Evolutionary conservation across 2,797 vertebrate genomes (phyloP).

Genomic region (Crax fasciolata): DNA sequence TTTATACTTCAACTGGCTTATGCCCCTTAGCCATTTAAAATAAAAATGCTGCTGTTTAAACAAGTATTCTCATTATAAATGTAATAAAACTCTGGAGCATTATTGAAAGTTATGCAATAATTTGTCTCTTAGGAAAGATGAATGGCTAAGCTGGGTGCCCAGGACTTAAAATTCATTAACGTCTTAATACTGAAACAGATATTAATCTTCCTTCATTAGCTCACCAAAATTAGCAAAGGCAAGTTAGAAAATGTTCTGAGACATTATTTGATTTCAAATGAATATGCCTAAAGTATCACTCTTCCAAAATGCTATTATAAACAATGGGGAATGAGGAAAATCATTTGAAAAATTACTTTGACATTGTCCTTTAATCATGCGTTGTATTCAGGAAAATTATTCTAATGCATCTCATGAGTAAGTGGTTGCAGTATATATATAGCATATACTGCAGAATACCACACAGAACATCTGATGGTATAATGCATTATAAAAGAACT

Average conservation of each 20-base stretch:
- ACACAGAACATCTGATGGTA: not conserved
- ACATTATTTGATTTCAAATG: conserved; percentile 55
- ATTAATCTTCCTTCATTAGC: conserved; percentile 81
- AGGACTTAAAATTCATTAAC: conserved; percentile 89
- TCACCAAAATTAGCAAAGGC: conserved; percentile 70
- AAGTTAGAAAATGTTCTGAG: conserved; percentile 66
- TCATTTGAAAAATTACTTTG: conserved; percentile 55
- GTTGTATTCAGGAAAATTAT: conserved; percentile 55
- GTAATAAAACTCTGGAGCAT: conserved; percentile 80
- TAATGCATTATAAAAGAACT: not conserved
- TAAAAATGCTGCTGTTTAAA: conserved; percentile 67
- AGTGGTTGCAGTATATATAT: conserved; percentile 29
- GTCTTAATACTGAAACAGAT: conserved; percentile 88
- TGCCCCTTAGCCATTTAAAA: conserved; percentile 45
- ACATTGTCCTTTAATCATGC: conserved; percentile 63
- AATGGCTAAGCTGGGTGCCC: conserved; percentile 85
- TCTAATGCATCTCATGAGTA: conserved; percentile 30
- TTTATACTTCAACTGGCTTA: conserved; percentile 48
- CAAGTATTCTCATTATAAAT: conserved; percentile 63
- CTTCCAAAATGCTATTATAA: conserved; percentile 55
- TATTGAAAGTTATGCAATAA: conserved; percentile 91
- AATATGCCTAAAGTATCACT: conserved; percentile 43
- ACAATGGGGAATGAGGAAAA: conserved; percentile 40
- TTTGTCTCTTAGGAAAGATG: conserved; percentile 91
- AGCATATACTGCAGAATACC: not conserved